phyloP scores from a whole-genome alignment of 2,797 vertebrate genomes.

The Sebastes goodei region DNA sequence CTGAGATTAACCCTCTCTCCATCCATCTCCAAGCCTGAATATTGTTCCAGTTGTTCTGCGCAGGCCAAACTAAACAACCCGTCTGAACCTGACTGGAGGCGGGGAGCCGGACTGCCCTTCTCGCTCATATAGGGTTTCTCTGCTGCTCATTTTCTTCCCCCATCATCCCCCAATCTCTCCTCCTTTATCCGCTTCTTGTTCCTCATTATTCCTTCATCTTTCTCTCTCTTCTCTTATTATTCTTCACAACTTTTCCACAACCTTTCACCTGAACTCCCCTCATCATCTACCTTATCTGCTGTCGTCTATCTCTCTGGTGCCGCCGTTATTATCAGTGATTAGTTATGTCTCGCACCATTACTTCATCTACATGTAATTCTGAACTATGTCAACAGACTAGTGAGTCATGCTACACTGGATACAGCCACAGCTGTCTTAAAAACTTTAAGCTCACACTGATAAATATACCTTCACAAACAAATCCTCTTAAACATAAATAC shows the following conservation, averaged over 20 bases:
- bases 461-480: not conserved
- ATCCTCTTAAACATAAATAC: not conserved
- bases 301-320: slow-evolving; percentile 3
- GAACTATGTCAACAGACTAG: not conserved
- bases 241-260: not conserved
- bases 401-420: not conserved
- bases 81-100: slow-evolving; percentile 25
- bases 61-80: slow-evolving; percentile 69
- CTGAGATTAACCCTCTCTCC: slow-evolving; percentile 48
- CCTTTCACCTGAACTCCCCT: slow-evolving; percentile 9
- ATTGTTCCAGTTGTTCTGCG: slow-evolving; percentile 61
- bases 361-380: slow-evolving; percentile 19
- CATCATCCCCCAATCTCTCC: not conserved
- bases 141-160: slow-evolving; percentile 9
- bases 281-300: slow-evolving; percentile 16
- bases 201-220: not conserved
- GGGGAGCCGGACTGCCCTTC: slow-evolving; percentile 7
- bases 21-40: slow-evolving; percentile 61
- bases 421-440: not conserved
- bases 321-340: slow-evolving; percentile 22
- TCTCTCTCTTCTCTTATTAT: not conserved
- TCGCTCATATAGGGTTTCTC: slow-evolving; percentile 13
- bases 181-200: slow-evolving; percentile 4
- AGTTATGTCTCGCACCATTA: slow-evolving; percentile 11
- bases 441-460: not conserved